phyloP scores from a whole-genome alignment of 64 coral and sea anemone species.

The Pachyseris speciosa region DNA sequence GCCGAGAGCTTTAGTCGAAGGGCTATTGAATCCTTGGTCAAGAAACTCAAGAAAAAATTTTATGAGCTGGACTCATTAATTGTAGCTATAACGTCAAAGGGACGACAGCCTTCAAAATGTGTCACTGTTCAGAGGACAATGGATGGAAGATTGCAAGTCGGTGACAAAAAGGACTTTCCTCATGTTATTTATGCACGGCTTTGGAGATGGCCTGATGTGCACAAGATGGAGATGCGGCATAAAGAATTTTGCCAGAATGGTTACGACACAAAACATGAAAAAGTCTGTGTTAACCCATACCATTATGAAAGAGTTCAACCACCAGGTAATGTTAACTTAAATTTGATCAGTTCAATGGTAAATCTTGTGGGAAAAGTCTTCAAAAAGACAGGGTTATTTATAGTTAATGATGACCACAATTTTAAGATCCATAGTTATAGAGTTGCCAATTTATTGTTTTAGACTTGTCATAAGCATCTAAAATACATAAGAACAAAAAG shows the following conservation, averaged over 20 bases:
- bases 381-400: no score
- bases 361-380: no score
- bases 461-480: no score
- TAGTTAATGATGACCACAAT: no score
- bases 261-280: slow-evolving; percentile 98
- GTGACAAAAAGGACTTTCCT: slow-evolving; percentile 99
- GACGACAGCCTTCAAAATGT: slow-evolving; percentile 95
- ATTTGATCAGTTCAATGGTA: no score
- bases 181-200: slow-evolving; percentile 98
- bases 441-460: no score
- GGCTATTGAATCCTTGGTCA: slow-evolving; percentile 96
- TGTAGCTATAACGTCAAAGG: slow-evolving; percentile 95
- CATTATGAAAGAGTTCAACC: slow-evolving; percentile 99
- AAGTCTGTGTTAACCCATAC: slow-evolving; percentile 99
- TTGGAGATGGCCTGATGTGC: slow-evolving; percentile 98
- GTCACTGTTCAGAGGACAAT: slow-evolving; percentile 95
- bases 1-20: slow-evolving; percentile 95
- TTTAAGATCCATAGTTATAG: no score
- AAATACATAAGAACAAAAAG: no score
- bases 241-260: slow-evolving; percentile 99
- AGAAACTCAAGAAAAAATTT: slow-evolving; percentile 98
- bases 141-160: slow-evolving; percentile 97
- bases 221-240: slow-evolving; percentile 99
- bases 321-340: slow-evolving; percentile 66
- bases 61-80: slow-evolving; percentile 97